phyloP scores from a whole-genome alignment of 2,797 vertebrate species.

The Phoebastria nigripes region DNA sequence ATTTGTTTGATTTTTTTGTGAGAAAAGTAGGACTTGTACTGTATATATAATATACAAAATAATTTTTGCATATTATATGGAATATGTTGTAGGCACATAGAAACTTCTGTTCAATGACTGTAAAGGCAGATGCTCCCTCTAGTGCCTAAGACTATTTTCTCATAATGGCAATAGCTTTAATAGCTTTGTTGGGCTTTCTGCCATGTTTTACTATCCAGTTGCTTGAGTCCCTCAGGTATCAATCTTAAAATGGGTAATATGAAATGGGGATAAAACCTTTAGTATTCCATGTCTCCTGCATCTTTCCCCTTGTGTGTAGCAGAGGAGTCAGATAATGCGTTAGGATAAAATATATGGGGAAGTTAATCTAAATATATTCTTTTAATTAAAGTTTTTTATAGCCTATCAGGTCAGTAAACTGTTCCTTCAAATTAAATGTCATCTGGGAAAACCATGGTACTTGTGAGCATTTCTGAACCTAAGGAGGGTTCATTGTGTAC shows the following conservation, averaged over 20 bases:
- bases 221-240: neutral
- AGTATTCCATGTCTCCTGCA: neutral
- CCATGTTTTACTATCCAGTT: constrained; percentile 5
- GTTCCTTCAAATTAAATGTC: neutral
- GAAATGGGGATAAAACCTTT: neutral
- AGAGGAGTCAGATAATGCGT: neutral
- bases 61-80: neutral
- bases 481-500: neutral
- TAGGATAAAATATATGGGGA: neutral
- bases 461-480: neutral
- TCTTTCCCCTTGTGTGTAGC: neutral
- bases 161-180: neutral
- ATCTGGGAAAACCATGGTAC: neutral
- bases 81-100: neutral
- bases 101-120: neutral
- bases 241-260: neutral
- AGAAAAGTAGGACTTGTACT: neutral
- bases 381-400: neutral
- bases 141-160: constrained; percentile 43
- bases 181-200: neutral
- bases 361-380: neutral
- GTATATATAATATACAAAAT: neutral
- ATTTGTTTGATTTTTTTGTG: neutral
- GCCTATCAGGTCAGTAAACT: neutral
- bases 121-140: constrained; percentile 63